Evolutionary conservation across 1,140 invertebrate genomes (phyloP), one percentile per base, ranked within the genome.

Genomic region (Conopomorpha cramerella): DNA sequence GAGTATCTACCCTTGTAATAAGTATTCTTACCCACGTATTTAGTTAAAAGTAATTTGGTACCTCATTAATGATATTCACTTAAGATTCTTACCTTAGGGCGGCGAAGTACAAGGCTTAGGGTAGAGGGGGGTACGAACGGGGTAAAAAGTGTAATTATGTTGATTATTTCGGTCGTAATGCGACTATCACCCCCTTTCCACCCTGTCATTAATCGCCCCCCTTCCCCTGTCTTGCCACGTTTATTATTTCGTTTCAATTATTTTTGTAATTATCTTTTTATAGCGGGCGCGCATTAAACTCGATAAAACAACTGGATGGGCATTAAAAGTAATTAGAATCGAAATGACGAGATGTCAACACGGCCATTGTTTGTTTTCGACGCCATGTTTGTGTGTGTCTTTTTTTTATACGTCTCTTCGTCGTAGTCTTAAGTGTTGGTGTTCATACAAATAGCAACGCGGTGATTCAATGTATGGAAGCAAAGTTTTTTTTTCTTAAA

Each of bases 251-350:
- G 66, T 72, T 76, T 76, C 67, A 76, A 72, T 76, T 76, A 76
- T 76, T 71, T 76, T 73, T 63, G 66, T 73, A 68, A 76, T 73
- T 73, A 76, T 76, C 71, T 76, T 76, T 76, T 76, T 72, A 76
- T 71, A 63, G 65, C 66, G 53, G 49, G 51, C 49, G 46, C 53
- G 64, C 67, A 72, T 72, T 68, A 74, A 76, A 68, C 56, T 72
- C 60, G 55, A 72, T 72, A 73, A 73, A 76, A 71, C 68, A 74
- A 71, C 64, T 23, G 19, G 63, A 56, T 51, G 46, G 53, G 62
- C 70, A 64, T 74, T 70, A 71, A 70, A 64, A 40, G 56, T 71
- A 68, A 71, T 74, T 71, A 71, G 66, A 63, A 60, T 67, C 51
- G 57, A 58, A 64, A 67, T 68, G 60, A 64, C 55, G 65, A 64